Base-by-base conservation (phyloP, 2,113 vertebrate genomes). In the Herpailurus yagouaroundi region DNA sequence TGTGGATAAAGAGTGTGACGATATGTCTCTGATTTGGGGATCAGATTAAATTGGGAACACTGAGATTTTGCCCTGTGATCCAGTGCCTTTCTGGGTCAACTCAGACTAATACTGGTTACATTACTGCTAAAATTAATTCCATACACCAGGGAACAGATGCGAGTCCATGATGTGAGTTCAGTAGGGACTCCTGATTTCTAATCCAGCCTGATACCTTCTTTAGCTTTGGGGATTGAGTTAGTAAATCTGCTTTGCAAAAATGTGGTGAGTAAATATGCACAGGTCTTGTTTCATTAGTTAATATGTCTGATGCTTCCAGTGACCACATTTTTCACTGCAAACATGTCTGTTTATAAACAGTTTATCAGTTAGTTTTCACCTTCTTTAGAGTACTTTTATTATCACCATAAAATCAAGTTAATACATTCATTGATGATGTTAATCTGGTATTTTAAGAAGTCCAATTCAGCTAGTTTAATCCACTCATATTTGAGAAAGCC, bases 201-300 rank as follows among this genome's bases (percentile, higher is more conserved):
- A 98, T 97, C 92, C 76, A 91, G 18, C 66, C 60, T 93, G 80
- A 98, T 95, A 97, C 55, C 92, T 93, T 96, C 85, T 95, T 97
- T 96, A 94, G 90, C 94, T 96, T 41, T 94, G 85, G 45, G 48
- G 91, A 97, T 89, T 92, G 88, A 80, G 38, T 86, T 95, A 82
- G 19, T 89, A 98, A 97, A 98, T 96, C 96, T 97, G 90, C 95
- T 97, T 97, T 96, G 91, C 63, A 83, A 66, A 95, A 95, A 89
- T 14, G 66, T 95, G 74, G 63, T 76, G 90, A 74, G 52, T 68
- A 97, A 97, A 97, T 85, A 96, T n/a, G 74, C n/a, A 85, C 4
- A 68, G 63, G 14, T 14, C 33, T 48, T 73, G 74, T 85, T 94
- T 97, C 92, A 96, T 96, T 87, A 96, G 69, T 85, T 93, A 97